A percentile compares a stretch with the other conserved stretches of the same genome.
phyloP scores from a whole-genome alignment of 2,888 invertebrate species.

The Pecten maximus region DNA sequence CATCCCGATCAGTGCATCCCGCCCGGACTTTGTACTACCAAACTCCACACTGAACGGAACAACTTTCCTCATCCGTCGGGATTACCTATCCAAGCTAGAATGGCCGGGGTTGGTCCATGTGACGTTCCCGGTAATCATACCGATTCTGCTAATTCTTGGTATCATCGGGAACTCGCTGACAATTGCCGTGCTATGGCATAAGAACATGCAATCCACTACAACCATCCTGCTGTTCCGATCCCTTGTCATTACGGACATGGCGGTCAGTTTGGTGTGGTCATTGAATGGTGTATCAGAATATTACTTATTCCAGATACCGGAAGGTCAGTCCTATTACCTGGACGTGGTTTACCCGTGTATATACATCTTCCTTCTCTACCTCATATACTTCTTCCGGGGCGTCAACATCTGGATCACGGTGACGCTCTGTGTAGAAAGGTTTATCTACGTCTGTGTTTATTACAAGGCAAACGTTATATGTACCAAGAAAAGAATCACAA shows the following conservation, averaged over 20 bases:
- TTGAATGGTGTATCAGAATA: background rate
- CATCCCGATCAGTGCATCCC: background rate
- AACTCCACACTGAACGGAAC: background rate
- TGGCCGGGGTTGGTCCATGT: background rate
- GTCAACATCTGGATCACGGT: slow-evolving; percentile 12
- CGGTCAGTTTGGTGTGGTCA: background rate
- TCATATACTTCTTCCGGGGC: background rate
- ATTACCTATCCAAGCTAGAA: background rate
- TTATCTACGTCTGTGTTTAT: background rate
- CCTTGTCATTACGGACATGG: background rate
- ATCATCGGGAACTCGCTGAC: slow-evolving; percentile 9
- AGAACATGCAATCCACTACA: background rate
- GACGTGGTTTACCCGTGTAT: slow-evolving; percentile 5
- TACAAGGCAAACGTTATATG: background rate
- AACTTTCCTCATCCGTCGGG: slow-evolving; percentile 1
- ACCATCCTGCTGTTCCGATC: background rate
- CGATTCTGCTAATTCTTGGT: background rate
- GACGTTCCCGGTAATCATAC: background rate
- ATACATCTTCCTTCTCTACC: background rate
- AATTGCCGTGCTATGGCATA: background rate
- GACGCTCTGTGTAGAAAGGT: background rate
- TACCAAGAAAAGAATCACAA: background rate
- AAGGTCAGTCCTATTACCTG: background rate
- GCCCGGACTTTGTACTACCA: background rate
- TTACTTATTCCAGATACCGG: slow-evolving; percentile 3